A percentile compares a stretch with the other conserved stretches of the same genome.
These are phyloP conservation scores for Stegophylla sp. DNA, from an alignment of 2,888 invertebrate species.

Conservation along the genomic window DNA sequence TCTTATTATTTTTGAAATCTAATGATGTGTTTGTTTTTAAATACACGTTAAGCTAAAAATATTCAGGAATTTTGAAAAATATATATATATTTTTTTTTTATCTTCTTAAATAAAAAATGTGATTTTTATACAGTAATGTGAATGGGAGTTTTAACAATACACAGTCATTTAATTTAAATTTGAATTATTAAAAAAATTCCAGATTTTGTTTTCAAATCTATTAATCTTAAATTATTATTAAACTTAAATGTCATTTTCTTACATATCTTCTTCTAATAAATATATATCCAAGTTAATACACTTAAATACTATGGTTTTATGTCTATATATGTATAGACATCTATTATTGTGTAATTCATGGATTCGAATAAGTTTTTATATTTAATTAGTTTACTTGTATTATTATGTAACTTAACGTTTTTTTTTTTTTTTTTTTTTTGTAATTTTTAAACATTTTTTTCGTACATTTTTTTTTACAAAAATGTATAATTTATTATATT, in stretches of 20 bases:
- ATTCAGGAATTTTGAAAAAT: not conserved
- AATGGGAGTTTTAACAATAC: constrained; percentile 18
- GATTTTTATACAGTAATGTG: constrained; percentile 35
- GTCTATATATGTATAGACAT: not conserved
- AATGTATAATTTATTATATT: not conserved
- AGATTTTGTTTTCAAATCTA: not conserved
- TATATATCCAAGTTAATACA: not conserved
- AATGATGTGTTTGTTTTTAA: not conserved
- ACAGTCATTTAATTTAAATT: not conserved
- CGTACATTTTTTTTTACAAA: not conserved
- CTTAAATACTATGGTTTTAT: not conserved
- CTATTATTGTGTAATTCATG: not conserved
- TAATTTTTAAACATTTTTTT: not conserved
- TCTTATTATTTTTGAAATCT: constrained; percentile 4
- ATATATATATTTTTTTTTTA: constrained; percentile 8
- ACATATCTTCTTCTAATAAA: not conserved
- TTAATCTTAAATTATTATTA: not conserved
- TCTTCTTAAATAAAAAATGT: constrained; percentile 9
- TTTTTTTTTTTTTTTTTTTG: not conserved
- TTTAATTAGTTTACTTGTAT: not conserved
- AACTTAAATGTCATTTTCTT: not conserved
- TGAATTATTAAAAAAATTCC: not conserved
- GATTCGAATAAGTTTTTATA: not conserved
- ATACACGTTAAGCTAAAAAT: not conserved
- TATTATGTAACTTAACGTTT: not conserved